Percentiles rank a stretch among this genome's conserved stretches.
Evolutionary conservation across 2,113 vertebrate genomes (phyloP).

Genomic region (Myodes glareolus): DNA sequence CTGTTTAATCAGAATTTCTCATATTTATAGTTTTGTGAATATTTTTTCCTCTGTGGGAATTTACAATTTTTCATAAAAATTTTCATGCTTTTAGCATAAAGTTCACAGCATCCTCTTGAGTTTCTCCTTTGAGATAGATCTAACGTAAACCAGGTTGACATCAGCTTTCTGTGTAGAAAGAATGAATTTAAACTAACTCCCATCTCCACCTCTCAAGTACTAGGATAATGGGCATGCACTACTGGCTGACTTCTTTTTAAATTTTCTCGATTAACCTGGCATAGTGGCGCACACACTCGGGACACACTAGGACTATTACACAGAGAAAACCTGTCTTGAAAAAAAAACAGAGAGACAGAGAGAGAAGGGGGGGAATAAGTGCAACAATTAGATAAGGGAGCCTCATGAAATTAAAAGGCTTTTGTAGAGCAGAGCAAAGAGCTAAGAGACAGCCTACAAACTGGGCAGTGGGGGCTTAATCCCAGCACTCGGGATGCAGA

Average conservation of each 20-base stretch:
- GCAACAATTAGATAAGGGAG: neutral
- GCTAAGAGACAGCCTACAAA: neutral
- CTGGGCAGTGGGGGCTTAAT: no score
- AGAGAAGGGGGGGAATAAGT: neutral
- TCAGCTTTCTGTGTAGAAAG: neutral
- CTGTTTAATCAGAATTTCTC: neutral
- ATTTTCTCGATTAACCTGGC: neutral
- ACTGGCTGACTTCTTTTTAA: neutral
- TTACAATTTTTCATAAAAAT: neutral
- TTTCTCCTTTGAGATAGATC: neutral
- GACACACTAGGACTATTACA: neutral
- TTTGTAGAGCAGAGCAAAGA: neutral
- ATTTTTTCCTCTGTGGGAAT: neutral
- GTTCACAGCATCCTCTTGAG: neutral
- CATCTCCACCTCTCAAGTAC: neutral
- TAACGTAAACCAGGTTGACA: neutral
- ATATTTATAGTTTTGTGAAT: neutral
- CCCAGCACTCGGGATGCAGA: no score
- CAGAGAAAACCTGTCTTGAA: neutral
- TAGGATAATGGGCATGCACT: neutral
- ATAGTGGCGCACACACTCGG: neutral
- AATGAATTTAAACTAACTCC: neutral
- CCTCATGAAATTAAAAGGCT: neutral
- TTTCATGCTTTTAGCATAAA: neutral
- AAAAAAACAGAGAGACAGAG: neutral